Evolutionary conservation across 2,888 invertebrate genomes (phyloP).

Genomic region (Heteropelma amictum): DNA sequence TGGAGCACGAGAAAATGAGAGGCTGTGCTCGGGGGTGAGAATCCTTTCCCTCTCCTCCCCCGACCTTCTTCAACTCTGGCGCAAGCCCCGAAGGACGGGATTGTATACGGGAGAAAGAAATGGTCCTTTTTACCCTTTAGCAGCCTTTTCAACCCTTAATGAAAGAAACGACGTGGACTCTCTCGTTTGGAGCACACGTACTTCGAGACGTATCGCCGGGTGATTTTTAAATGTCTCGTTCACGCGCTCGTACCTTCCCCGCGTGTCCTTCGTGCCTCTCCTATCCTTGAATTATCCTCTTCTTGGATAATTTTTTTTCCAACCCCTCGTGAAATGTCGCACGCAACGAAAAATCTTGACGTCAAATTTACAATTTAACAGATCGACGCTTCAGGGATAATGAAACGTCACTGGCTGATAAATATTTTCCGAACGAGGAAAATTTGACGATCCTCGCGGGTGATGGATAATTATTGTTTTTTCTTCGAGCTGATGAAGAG

Average conservation of each 20-base stretch:
- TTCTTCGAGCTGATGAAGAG: no score
- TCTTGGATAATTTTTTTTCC: neutral
- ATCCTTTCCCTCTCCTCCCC: slow-evolving; percentile 5
- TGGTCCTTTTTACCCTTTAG: slow-evolving; percentile 17
- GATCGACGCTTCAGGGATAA: no score
- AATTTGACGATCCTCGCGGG: no score
- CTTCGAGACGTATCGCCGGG: slow-evolving; percentile 27
- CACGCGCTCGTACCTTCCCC: neutral
- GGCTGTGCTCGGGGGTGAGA: slow-evolving; percentile 27
- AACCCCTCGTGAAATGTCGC: no score
- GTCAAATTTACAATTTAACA: no score
- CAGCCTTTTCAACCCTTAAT: slow-evolving; percentile 29
- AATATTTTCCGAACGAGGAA: no score
- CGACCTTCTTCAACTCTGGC: neutral
- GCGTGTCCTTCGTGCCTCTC: neutral
- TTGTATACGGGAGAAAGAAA: slow-evolving; percentile 10
- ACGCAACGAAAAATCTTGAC: slow-evolving; percentile 24
- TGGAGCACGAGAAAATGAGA: slow-evolving; percentile 36
- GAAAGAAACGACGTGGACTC: slow-evolving; percentile 23
- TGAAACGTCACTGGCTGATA: no score
- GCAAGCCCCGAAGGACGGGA: no score
- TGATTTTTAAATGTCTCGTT: slow-evolving; percentile 40
- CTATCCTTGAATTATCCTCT: neutral
- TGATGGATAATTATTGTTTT: no score
- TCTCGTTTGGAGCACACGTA: slow-evolving; percentile 19